Conservation (phyloP, 2,888 invertebrate genomes). For the Ctenicera cuprea region DNA sequence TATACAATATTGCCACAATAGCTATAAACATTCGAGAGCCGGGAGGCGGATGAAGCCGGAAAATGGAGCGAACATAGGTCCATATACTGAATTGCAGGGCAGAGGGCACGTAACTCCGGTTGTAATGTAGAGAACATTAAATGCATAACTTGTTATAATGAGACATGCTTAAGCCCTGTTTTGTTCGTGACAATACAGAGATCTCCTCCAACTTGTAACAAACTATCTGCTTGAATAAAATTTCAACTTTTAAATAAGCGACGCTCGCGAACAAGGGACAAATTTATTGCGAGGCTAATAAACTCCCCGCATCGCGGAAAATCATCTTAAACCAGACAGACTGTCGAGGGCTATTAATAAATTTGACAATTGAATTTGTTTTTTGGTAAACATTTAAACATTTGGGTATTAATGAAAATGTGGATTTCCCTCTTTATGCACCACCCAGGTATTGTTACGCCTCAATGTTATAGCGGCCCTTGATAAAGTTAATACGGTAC, state of each 20-base stretch:
- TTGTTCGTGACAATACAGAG: slow-evolving; percentile 40
- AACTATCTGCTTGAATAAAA: slow-evolving; percentile 30
- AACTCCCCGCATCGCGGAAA: slow-evolving; percentile 12
- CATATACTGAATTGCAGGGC: slow-evolving; percentile 45
- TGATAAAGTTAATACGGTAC: too few relatives aligned
- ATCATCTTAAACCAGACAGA: slow-evolving; percentile 23
- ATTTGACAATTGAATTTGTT: slow-evolving; percentile 14
- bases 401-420: slow-evolving; percentile 7
- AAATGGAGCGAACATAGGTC: slow-evolving; percentile 40
- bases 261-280: slow-evolving; percentile 15
- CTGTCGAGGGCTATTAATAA: slow-evolving; percentile 17
- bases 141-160: slow-evolving; percentile 53
- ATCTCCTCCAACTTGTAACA: slow-evolving; percentile 20
- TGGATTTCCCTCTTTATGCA: slow-evolving; percentile 3
- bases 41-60: slow-evolving; percentile 46
- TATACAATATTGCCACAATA: slow-evolving; percentile 56
- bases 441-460: slow-evolving; percentile 2
- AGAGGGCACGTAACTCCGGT: slow-evolving; percentile 45
- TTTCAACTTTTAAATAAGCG: slow-evolving; percentile 13
- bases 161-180: slow-evolving; percentile 47
- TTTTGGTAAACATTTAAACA: background rate
- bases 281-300: slow-evolving; percentile 26
- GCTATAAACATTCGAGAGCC: slow-evolving; percentile 53
- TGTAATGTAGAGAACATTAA: slow-evolving; percentile 53
- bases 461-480: slow-evolving; percentile 2